Evolutionary conservation across 2,797 vertebrate species (phyloP).

Genomic region (Premnoplex brunnescens): DNA sequence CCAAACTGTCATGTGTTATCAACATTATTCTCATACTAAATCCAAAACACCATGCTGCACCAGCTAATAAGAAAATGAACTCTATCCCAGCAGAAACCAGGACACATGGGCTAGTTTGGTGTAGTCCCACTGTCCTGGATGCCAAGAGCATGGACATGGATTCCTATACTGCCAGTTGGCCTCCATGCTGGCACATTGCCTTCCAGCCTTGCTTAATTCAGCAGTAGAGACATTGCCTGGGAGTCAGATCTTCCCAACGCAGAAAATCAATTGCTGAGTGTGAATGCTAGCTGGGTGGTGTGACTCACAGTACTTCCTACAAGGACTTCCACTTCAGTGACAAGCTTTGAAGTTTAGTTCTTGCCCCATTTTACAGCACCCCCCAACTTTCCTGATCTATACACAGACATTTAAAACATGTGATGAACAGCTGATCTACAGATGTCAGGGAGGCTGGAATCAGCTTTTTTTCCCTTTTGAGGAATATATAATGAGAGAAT

Average conservation of each 20-base stretch:
- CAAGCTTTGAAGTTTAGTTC: background rate
- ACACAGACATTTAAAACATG: background rate
- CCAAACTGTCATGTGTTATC: background rate
- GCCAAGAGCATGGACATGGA: rapidly evolving
- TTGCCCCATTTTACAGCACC: background rate
- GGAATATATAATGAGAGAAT: background rate
- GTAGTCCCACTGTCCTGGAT: background rate
- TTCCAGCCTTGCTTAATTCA: background rate
- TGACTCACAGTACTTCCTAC: background rate
- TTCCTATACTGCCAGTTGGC: background rate
- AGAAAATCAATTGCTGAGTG: background rate
- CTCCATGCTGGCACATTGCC: background rate
- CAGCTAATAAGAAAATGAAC: background rate
- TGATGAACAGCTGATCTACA: background rate
- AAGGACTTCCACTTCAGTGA: background rate
- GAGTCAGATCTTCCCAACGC: background rate
- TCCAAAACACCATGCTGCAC: background rate
- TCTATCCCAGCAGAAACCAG: background rate
- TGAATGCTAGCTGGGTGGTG: background rate
- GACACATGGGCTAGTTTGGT: background rate
- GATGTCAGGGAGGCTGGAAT: background rate
- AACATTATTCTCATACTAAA: background rate
- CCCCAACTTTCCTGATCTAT: background rate
- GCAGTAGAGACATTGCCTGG: background rate
- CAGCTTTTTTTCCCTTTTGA: background rate